Conservation (phyloP, 1,140 invertebrate species). For the Drosophila miranda region DNA sequence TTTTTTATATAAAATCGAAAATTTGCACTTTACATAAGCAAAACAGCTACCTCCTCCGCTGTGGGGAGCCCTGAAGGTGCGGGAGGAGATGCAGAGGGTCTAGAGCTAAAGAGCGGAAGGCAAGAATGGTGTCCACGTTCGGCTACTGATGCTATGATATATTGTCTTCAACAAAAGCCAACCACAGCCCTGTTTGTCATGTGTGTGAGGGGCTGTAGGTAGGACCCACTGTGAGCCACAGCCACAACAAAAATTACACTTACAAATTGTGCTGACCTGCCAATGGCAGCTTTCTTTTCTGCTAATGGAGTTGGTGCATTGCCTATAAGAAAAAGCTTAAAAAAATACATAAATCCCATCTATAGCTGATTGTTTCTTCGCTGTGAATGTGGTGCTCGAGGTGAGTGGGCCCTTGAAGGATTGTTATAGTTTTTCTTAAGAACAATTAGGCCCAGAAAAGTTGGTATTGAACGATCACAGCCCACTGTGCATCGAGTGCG, state of each 20-base stretch:
- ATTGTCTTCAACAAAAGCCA: conserved; percentile 80
- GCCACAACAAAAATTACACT: not conserved
- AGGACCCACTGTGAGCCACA: conserved; percentile 23
- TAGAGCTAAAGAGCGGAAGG: conserved; percentile 13
- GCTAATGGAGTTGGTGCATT: no score
- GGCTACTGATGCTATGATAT: conserved; percentile 75
- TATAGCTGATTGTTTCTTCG: no score
- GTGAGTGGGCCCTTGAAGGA: no score
- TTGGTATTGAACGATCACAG: no score
- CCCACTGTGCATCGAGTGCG: conserved; percentile 29
- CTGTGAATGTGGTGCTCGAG: no score
- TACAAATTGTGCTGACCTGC: no score
- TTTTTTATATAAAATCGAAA: conserved; percentile 70
- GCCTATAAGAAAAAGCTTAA: no score
- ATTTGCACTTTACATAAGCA: conserved; percentile 78
- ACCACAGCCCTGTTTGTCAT: conserved; percentile 56
- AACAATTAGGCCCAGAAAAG: no score
- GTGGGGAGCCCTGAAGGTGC: no score
- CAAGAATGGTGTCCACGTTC: conserved; percentile 45
- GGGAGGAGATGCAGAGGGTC: not conserved
- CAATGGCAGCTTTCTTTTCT: no score
- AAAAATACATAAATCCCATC: no score
- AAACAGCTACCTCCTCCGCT: conserved; percentile 21
- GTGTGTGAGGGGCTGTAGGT: conserved; percentile 18
- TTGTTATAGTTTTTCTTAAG: no score